phyloP scores from a whole-genome alignment of 2,888 invertebrate species.

The Brachypterus glaber region DNA sequence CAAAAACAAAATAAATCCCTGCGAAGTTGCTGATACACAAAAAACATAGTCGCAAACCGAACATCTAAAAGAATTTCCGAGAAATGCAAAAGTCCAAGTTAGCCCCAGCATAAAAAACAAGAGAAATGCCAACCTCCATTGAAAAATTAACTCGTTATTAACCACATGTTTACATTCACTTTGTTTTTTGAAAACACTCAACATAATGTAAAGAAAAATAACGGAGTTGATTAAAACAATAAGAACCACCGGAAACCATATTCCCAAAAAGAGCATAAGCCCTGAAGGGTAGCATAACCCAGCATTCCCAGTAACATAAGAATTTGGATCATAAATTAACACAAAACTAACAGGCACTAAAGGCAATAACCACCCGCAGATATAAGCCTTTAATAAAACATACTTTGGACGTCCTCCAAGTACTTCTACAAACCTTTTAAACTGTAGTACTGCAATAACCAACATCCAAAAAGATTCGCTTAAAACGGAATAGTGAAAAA shows the following conservation, averaged over 20 bases:
- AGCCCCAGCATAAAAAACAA: slow-evolving; percentile 53
- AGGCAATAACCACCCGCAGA: slow-evolving; percentile 56
- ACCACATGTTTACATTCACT: slow-evolving; percentile 26
- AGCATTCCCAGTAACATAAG: slow-evolving; percentile 38
- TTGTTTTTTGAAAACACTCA: slow-evolving; percentile 40
- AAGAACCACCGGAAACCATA: slow-evolving; percentile 46
- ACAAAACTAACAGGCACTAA: slow-evolving; percentile 45
- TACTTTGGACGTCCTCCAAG: slow-evolving; percentile 45
- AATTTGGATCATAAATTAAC: slow-evolving; percentile 41
- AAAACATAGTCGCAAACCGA: slow-evolving; percentile 44
- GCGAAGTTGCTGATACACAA: slow-evolving; percentile 46
- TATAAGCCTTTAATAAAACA: slow-evolving; percentile 45
- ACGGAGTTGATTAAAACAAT: slow-evolving; percentile 48
- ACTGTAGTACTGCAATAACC: slow-evolving; percentile 58
- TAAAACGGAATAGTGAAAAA: slow-evolving; percentile 58
- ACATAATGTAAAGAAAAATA: slow-evolving; percentile 50
- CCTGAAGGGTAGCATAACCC: slow-evolving; percentile 49
- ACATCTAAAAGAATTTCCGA: slow-evolving; percentile 26
- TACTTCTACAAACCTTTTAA: slow-evolving; percentile 54
- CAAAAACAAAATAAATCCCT: slow-evolving; percentile 52
- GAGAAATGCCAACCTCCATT: slow-evolving; percentile 48
- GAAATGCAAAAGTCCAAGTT: slow-evolving; percentile 51
- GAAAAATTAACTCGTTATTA: slow-evolving; percentile 37
- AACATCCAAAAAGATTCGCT: slow-evolving; percentile 66
- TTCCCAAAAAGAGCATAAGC: slow-evolving; percentile 45